phyloP scores from a whole-genome alignment of 1,140 invertebrate genomes.

The Hypsibius dujardini region DNA sequence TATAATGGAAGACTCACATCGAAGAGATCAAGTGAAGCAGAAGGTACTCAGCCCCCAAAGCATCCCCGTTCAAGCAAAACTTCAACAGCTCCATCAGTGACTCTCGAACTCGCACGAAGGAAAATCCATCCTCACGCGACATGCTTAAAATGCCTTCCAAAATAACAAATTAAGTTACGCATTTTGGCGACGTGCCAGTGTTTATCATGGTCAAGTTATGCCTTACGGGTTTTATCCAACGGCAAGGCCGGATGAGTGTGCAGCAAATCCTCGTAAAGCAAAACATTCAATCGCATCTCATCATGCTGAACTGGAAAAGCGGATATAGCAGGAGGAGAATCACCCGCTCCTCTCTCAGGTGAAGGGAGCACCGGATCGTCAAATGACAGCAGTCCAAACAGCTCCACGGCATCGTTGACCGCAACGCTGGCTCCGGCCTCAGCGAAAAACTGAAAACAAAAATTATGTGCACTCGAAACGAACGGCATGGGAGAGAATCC shows the following conservation, averaged over 20 bases:
- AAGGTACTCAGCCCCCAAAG: background rate
- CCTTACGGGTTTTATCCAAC: background rate
- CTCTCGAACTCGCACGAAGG: too few species aligned
- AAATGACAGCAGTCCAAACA: background rate
- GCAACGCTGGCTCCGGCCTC: background rate
- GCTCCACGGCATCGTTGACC: background rate
- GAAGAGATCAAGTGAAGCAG: background rate
- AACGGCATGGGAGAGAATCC: background rate
- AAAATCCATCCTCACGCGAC: too few species aligned
- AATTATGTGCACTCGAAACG: background rate
- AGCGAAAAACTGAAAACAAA: background rate
- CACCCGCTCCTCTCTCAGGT: too few species aligned
- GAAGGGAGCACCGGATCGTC: background rate
- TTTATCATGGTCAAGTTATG: too few species aligned
- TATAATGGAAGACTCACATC: background rate
- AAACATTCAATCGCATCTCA: background rate
- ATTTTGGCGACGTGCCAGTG: too few species aligned
- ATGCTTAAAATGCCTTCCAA: too few species aligned
- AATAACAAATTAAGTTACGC: too few species aligned
- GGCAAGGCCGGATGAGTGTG: conserved; percentile 2
- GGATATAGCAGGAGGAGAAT: too few species aligned
- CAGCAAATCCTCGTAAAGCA: background rate
- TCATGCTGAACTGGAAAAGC: background rate
- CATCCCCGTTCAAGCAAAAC: background rate
- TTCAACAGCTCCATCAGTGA: background rate